Conservation (phyloP, 2,888 invertebrate genomes). For the Stenchaetothrips biformis region DNA sequence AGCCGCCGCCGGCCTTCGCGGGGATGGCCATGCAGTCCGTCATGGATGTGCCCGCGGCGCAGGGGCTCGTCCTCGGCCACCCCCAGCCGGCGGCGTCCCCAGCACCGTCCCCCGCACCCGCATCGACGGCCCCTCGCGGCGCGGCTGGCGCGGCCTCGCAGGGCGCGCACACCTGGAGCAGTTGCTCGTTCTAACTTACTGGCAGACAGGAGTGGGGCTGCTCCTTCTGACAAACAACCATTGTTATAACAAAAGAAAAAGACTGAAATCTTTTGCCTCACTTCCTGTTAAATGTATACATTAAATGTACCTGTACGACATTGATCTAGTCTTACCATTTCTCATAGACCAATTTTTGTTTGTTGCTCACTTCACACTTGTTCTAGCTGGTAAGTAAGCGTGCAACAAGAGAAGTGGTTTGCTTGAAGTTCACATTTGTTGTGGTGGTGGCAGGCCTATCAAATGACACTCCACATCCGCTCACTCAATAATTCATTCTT, state of each 20-base stretch:
- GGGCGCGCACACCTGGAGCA: not conserved
- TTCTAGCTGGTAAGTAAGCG: not conserved
- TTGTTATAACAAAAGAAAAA: not conserved
- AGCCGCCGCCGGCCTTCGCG: not conserved
- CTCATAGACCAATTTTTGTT: not conserved
- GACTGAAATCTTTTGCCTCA: not conserved
- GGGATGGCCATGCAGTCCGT: not conserved
- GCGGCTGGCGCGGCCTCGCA: not conserved
- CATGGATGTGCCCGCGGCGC: not conserved
- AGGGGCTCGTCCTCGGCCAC: not conserved
- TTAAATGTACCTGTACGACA: not conserved
- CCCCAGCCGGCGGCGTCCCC: not conserved
- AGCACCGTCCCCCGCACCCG: not conserved
- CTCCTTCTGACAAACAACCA: not conserved
- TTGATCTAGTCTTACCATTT: not conserved
- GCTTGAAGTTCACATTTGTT: not conserved
- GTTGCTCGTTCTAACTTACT: not conserved
- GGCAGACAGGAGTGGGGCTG: not conserved
- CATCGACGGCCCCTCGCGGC: not conserved
- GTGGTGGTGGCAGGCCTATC: not conserved
- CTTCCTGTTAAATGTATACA: not conserved
- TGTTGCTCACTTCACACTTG: not conserved
- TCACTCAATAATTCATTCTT: not conserved
- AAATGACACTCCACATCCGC: conserved; percentile 6
- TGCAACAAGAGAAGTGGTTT: not conserved